phyloP scores from a whole-genome alignment of 23 tunicate species.

The Phallusia fumigata region DNA sequence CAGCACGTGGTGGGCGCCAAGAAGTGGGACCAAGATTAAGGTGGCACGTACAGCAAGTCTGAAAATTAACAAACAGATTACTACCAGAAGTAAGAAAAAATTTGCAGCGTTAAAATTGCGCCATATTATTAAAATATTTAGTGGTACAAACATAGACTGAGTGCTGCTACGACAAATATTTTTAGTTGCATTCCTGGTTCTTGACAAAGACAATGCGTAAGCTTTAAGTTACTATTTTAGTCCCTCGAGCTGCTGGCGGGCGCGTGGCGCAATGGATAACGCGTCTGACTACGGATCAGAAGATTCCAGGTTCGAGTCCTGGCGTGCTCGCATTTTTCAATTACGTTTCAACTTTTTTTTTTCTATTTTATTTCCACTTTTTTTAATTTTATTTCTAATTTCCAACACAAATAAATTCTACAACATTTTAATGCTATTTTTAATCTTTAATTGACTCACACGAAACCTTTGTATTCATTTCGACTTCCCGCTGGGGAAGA shows the following conservation, averaged over 20 bases:
- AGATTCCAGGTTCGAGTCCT: constrained; percentile 16
- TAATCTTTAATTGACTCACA: background rate
- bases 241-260: background rate
- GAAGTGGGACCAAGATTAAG: constrained; percentile 12
- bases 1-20: constrained; percentile 19
- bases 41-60: constrained; percentile 9
- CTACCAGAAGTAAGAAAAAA: too few relatives aligned
- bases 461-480: background rate
- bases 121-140: too few relatives aligned
- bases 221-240: background rate
- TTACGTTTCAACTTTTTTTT: background rate
- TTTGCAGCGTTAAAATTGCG: too few relatives aligned
- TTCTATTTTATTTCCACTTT: background rate
- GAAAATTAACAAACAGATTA: too few relatives aligned
- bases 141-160: too few relatives aligned
- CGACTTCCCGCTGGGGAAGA: background rate
- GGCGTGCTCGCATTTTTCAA: constrained; percentile 2
- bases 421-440: background rate
- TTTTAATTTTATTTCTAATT: background rate
- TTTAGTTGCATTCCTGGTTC: too few relatives aligned
- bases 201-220: too few relatives aligned
- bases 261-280: constrained; percentile 17
- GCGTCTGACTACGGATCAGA: constrained; percentile 16
- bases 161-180: too few relatives aligned
- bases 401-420: too few relatives aligned